A percentile compares a stretch with the other conserved stretches of the same genome.
Conservation (phyloP, 2,113 vertebrate genomes). For the Dipodomys merriami region DNA sequence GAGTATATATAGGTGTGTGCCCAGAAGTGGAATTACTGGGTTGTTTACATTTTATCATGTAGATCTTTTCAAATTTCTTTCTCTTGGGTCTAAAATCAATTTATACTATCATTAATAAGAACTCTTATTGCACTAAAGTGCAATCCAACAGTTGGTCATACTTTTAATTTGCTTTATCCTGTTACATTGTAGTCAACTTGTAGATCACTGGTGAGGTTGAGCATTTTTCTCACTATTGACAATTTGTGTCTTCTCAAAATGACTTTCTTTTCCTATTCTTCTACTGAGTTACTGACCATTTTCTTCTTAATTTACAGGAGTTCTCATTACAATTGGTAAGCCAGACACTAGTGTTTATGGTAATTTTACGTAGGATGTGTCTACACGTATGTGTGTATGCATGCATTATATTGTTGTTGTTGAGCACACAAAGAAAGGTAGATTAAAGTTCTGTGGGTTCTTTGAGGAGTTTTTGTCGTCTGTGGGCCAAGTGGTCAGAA, state of each 20-base stretch:
- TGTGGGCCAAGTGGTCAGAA: neutral
- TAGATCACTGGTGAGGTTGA: neutral
- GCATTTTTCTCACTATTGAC: conserved; percentile 16
- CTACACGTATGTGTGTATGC: neutral
- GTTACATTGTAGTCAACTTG: conserved; percentile 18
- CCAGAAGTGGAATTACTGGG: neutral
- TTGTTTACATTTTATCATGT: neutral
- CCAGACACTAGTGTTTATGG: neutral
- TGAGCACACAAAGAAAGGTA: neutral
- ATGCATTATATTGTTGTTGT: neutral
- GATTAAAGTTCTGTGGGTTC: neutral
- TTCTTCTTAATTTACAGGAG: conserved; percentile 38
- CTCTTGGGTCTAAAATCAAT: neutral
- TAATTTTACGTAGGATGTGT: neutral
- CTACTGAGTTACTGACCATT: neutral
- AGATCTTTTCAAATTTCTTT: conserved; percentile 32
- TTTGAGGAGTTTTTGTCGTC: neutral
- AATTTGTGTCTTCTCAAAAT: conserved; percentile 9
- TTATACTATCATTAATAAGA: neutral
- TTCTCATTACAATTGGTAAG: neutral
- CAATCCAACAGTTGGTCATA: conserved; percentile 19
- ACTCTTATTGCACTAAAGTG: neutral
- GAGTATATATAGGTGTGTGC: neutral
- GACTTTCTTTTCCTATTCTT: neutral
- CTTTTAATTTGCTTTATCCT: conserved; percentile 49